Conservation (phyloP, 2,113 vertebrate species). For the Thunnus thynnus region DNA sequence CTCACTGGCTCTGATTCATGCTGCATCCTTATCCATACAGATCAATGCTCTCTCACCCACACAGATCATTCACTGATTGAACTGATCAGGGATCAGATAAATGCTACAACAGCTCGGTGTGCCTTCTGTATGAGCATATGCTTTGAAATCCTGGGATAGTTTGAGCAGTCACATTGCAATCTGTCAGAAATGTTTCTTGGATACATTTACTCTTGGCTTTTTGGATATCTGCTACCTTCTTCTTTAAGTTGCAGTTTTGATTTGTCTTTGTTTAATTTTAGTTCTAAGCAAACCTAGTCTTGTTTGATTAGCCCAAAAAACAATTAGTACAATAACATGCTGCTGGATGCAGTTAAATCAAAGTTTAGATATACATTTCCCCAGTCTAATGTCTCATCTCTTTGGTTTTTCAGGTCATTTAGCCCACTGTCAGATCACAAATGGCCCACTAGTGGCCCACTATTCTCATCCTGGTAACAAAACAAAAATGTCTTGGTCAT, state of each 20-base stretch:
- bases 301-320: background rate
- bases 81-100: no score
- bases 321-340: background rate
- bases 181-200: no score
- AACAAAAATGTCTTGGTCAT: background rate
- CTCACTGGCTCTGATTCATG: no score
- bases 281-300: background rate
- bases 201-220: no score
- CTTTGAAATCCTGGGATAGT: no score
- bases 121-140: no score
- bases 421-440: background rate
- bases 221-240: no score
- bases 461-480: background rate
- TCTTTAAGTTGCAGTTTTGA: background rate
- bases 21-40: no score
- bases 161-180: no score
- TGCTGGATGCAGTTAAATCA: background rate
- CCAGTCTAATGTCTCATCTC: background rate
- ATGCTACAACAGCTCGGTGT: no score
- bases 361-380: background rate
- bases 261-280: background rate
- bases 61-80: no score
- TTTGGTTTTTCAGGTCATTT: background rate
- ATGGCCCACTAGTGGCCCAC: background rate
- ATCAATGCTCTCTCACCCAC: no score